A percentile compares a stretch with the other conserved stretches of the same genome.
Conservation (phyloP, 2,888 invertebrate genomes). For the Ectropis crepuscularia region DNA sequence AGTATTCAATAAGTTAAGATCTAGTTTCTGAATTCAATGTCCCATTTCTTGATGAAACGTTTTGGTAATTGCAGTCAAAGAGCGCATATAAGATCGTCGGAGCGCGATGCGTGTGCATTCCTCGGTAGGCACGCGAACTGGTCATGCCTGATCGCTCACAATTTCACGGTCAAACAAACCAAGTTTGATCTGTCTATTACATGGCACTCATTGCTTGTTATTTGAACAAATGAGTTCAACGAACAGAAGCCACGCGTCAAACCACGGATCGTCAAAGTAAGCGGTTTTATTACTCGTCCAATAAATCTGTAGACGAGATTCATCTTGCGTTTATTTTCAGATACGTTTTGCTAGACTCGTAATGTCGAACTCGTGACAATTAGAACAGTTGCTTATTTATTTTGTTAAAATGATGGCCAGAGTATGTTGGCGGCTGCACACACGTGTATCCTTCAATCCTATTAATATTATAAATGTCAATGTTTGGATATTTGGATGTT, state of each 20-base stretch:
- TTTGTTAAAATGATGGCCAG: no score
- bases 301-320: slow-evolving; percentile 8
- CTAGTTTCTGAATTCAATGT: not conserved
- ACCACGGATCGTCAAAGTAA: slow-evolving; percentile 22
- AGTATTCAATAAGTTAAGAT: no score
- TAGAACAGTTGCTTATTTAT: no score
- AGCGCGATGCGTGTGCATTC: slow-evolving; percentile 53
- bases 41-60: slow-evolving; percentile 9
- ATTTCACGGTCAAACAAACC: slow-evolving; percentile 79
- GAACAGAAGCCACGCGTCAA: slow-evolving; percentile 51
- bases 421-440: no score
- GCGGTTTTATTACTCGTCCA: slow-evolving; percentile 13
- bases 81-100: slow-evolving; percentile 29
- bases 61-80: slow-evolving; percentile 32
- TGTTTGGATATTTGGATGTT: no score
- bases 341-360: not conserved
- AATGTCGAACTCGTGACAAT: no score
- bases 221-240: slow-evolving; percentile 66
- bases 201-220: slow-evolving; percentile 59
- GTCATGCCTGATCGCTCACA: slow-evolving; percentile 71
- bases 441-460: no score
- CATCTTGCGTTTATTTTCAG: not conserved
- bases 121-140: slow-evolving; percentile 61
- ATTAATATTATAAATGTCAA: no score
- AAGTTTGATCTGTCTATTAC: slow-evolving; percentile 73